Conservation (phyloP, 2,888 invertebrate species). For the Chesias legatella region DNA sequence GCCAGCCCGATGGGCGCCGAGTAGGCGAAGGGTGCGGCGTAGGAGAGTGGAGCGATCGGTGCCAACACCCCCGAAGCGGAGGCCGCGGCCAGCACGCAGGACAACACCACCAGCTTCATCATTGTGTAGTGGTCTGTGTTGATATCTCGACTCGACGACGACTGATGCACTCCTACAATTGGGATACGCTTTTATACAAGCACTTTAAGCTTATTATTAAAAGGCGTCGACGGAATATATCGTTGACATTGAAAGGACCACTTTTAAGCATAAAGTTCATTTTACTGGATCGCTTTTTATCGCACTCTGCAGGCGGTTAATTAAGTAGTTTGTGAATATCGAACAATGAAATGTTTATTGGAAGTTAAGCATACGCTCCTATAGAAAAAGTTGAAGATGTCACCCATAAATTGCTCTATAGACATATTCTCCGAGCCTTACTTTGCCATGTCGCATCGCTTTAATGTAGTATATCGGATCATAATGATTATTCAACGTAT, state of each 20-base stretch:
- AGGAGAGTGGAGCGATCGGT: slow-evolving; percentile 21
- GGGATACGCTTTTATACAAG: slow-evolving; percentile 53
- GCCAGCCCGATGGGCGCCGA: slow-evolving; percentile 20
- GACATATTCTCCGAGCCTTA: too few relatives aligned
- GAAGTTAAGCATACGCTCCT: background rate
- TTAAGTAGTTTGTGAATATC: slow-evolving; percentile 29
- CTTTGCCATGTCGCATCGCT: too few relatives aligned
- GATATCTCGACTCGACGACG: slow-evolving; percentile 43
- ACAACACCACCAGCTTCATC: slow-evolving; percentile 82
- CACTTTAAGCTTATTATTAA: slow-evolving; percentile 34
- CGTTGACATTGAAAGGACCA: slow-evolving; percentile 56
- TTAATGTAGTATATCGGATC: too few relatives aligned
- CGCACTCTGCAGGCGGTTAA: slow-evolving; percentile 24
- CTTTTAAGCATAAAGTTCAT: slow-evolving; percentile 43
- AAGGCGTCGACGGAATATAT: slow-evolving; percentile 54
- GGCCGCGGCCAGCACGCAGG: slow-evolving; percentile 80
- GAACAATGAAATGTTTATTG: slow-evolving; percentile 3
- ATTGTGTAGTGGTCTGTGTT: slow-evolving; percentile 74
- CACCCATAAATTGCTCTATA: background rate
- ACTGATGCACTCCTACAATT: slow-evolving; percentile 52
- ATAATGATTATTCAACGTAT: background rate
- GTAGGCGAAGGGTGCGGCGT: slow-evolving; percentile 32
- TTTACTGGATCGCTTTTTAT: slow-evolving; percentile 37
- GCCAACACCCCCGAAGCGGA: slow-evolving; percentile 51
- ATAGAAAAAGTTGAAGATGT: background rate